Base-by-base conservation (phyloP, 2,113 vertebrate species). In the Tupaia chinensis region DNA sequence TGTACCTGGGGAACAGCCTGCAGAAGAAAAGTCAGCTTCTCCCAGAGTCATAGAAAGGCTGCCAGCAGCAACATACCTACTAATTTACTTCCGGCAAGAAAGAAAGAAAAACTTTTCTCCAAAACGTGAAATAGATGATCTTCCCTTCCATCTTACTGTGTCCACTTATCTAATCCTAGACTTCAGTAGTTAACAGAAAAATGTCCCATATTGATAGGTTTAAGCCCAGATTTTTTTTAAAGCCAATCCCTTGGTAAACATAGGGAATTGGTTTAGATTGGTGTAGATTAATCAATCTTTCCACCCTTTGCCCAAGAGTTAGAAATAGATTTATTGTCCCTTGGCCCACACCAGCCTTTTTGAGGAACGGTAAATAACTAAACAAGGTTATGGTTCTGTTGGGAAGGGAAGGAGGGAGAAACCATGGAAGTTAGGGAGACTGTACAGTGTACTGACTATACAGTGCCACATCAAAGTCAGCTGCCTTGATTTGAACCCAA, bases 171-270 rank as follows among this genome's bases (percentile, higher is more conserved):
- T 91, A 34, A 74, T 29, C 83, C 27, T 94, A 79, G 60, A 90
- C 81, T n/a, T 61, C 8, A 83, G 80, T 9, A 58, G 29, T 79
- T 44, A 74, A 70, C 34, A 14, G 58, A 60, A 89, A 22, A 89
- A 19, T 27, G 34, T 53, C 80, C 53, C 32, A 25, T 29, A 22
- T 29, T 79, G 29, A 11, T 53, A 27, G 16, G 56, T 22, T 70
- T 89, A 73, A 54, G 14, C 25, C 32, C 84, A 85, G 34, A 27
- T 29, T 86, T 92, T 94, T 54, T 86, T 92, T 94, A 34, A 86
- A 70, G 44, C 54, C 70, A 89, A 9, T 56, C 56, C 12, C 44
- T 23, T 53, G 20, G 29, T 65, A 74, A 84, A 69, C 65, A 44
- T 11, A 44, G 20, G 68, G n/a, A 15, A 74, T 80, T 20, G 7